Evolutionary conservation across 1,140 invertebrate species (phyloP).

Genomic region (Aphelinus certus): DNA sequence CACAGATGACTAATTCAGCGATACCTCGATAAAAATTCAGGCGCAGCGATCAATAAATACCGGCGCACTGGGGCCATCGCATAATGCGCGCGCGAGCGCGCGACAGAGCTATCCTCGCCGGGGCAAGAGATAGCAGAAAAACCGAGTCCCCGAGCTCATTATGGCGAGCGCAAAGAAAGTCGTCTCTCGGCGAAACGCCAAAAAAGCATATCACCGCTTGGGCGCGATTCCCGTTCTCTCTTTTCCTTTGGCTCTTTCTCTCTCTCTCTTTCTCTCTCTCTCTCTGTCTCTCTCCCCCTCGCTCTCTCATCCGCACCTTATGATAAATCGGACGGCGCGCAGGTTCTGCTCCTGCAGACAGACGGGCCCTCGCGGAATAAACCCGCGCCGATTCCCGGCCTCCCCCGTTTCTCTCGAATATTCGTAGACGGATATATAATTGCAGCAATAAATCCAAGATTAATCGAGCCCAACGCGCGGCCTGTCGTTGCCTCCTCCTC

Average conservation of each 20-base stretch:
- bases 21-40: slow-evolving; percentile 19
- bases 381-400: background rate
- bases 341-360: background rate
- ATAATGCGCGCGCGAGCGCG: background rate
- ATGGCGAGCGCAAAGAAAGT: slow-evolving; percentile 27
- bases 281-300: slow-evolving; percentile 6
- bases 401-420: slow-evolving; percentile 44
- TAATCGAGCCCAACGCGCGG: slow-evolving; percentile 50
- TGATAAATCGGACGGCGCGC: slow-evolving; percentile 24
- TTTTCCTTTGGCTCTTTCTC: slow-evolving; percentile 6
- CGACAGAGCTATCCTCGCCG: background rate
- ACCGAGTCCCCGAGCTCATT: slow-evolving; percentile 6
- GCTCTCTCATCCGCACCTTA: background rate
- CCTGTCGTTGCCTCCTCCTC: slow-evolving; percentile 50
- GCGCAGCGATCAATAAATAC: slow-evolving; percentile 14
- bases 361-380: no score
- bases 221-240: slow-evolving; percentile 8
- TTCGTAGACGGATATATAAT: slow-evolving; percentile 54
- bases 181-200: slow-evolving; percentile 17
- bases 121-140: background rate
- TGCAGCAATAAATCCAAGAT: slow-evolving; percentile 58
- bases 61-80: no score
- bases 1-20: slow-evolving; percentile 5
- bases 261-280: background rate
- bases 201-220: slow-evolving; percentile 25